These are phyloP conservation scores for Alosa alosa DNA, from an alignment of 2,113 vertebrate genomes.

Conservation along the genomic window DNA sequence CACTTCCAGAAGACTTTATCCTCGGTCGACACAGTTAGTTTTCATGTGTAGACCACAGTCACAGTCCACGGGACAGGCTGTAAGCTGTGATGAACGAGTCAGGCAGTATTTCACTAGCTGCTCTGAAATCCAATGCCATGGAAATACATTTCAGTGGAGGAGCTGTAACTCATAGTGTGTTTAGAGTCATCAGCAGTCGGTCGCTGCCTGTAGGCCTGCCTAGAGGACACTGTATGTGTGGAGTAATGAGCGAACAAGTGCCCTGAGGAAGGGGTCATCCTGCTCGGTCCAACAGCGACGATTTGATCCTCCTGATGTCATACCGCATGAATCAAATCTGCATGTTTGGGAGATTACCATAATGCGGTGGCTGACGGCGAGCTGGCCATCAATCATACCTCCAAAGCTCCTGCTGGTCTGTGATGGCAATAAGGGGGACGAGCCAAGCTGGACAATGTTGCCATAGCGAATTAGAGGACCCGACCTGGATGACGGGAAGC, in stretches of 20 bases:
- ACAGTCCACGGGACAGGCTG: background rate
- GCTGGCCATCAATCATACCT: slow-evolving; percentile 6
- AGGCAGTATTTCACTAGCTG: background rate
- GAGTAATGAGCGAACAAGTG: background rate
- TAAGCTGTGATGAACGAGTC: background rate
- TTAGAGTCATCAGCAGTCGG: background rate
- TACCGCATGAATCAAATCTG: background rate
- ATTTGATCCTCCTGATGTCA: background rate
- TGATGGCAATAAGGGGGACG: background rate
- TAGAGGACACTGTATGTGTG: background rate
- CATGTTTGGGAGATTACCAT: slow-evolving; percentile 18
- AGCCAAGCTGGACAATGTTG: background rate
- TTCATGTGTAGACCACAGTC: background rate
- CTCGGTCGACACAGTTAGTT: background rate
- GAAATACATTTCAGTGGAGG: background rate
- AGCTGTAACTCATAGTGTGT: background rate
- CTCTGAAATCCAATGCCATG: background rate
- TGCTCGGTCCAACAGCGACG: background rate
- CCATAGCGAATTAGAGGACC: background rate
- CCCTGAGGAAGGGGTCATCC: background rate
- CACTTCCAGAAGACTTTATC: background rate
- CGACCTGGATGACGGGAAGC: background rate
- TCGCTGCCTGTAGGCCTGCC: background rate
- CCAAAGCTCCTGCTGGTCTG: background rate
- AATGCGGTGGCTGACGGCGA: background rate